Evolutionary conservation across 1,140 invertebrate species (phyloP), one percentile per base, ranked within the genome.

Genomic region (Archivesica marissinica): DNA sequence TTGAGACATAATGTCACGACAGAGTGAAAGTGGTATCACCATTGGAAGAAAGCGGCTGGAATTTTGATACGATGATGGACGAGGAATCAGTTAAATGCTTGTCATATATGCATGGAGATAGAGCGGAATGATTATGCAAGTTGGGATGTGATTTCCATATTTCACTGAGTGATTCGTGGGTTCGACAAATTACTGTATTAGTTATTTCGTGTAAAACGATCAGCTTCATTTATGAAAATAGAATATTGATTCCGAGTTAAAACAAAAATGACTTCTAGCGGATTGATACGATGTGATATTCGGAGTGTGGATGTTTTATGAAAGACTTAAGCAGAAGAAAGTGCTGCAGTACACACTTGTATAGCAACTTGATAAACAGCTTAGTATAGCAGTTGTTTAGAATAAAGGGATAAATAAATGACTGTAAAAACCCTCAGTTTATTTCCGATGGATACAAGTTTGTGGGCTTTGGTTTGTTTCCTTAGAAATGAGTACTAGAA

Each of bases 171-270:
- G n/a, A 20, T 15, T 64, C 11, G 2, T 64, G 1, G 30, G 28
- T 33, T 64, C 38, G 59, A 64, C 59, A 64, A 64, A 64, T 64
- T 25, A 64, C 30, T 35, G 59, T 64, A 64, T 64, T 64, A 64
- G 30, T 64, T 35, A 64, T 33, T 59, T 64, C 59, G 20, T 25
- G 30, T 64, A 64, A 64, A 33, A 33, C 38, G 59, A 64, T 64
- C 33, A 64, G 59, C 59, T 64, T 64, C 59, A 64, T 33, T 64
- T 64, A 64, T 64, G 59, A 64, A 64, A 64, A 64, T 64, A 33
- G 59, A 64, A 64, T 64, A 64, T 64, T 64, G 59, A 64, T 64
- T 35, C 59, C 7, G 1, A 35, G 59, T 64, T 64, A 64, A 64
- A 64, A 64, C 59, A 64, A 64, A 33, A 64, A n/a, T n/a, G n/a